Base-by-base conservation (phyloP, 1,140 invertebrate species). In the Cydia amplana region DNA sequence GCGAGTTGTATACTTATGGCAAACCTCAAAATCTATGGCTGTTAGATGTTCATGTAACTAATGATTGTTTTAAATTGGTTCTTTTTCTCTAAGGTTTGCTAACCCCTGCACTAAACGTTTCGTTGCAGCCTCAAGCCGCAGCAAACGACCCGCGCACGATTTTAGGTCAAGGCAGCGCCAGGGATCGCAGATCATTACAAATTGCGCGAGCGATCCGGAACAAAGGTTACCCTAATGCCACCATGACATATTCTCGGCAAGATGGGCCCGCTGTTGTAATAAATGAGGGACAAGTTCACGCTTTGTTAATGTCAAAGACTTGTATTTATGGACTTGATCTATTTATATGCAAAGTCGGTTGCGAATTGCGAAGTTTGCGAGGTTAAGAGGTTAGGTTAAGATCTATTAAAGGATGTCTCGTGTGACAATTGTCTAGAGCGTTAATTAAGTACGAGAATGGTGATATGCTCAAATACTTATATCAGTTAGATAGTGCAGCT, bases 181-280 rank as follows among this genome's bases (percentile, higher is more conserved):
- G 82, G 80, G 80, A 80, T 78, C 75, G 80, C 79, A 75, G 82
- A 86, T 87, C 85, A 84, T 80, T 84, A 85, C 86, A 91, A 87
- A 87, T 89, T 87, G 72, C 81, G 81, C 77, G 80, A 43, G 72
- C 78, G 77, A 60, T 23, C 36, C 65, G 28, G 76, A 49, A 74
- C 72, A 77, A 78, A 80, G 80, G 75, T 77, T 76, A 78, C 65
- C 73, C 43, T 75, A 76, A 80, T 76, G 73, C 63, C 75, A 77
- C 77, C 79, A 73, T 76, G 75, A 76, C 73, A 36, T 70, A 40
- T 36, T 7, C 25, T 32, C 4, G 28, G 20, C 5, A 49, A 51
- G 49, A 51, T 51, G 18, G 20, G 7, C 36, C 23, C 43, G 43
- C 10, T 70, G 36, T 40, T 70, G 65, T 40, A 70, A 67, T 20